Base-by-base conservation (phyloP, 2,888 invertebrate genomes). In the Chrysina gloriosa region DNA sequence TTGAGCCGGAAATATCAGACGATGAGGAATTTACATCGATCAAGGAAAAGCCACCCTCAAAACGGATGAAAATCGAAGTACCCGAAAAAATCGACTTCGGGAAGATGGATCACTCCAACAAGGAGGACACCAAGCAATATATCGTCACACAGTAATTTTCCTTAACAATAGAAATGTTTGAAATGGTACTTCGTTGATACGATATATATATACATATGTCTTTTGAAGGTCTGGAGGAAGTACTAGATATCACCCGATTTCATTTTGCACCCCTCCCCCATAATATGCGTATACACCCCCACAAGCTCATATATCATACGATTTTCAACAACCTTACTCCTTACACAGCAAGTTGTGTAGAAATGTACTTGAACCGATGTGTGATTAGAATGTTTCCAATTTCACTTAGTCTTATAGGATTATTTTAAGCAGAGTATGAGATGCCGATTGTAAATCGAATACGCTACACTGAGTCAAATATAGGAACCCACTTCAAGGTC, bases 1-100 rank as follows among this genome's bases (percentile, higher is more conserved):
- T 77, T 16, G 77, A 77, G 56, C 77, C 77, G 7, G 77, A 77
- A 52, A 77, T 77, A 39, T 74, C 74, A 5, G 77, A 77, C 45
- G 74, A 76, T 63, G 75, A 75, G 63, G 74, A 69, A 16, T 34
- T 23, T 25, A 58, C 47, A 6, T 56, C 58, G 1, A 58, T 65
- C 25, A 61, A 65, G 23, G 69, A 69, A 34, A 65, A 69, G 31
- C 69, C 69, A 1, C 65, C 69, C 48, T 69, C 65, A 39, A 69
- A 69, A 11, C 50, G 64, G 3, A 54, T 63, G 1, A 68, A 64
- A 34, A n/a, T 67, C 7, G 58, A 50, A 9, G 34, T 65, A 11
- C 29, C 52, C 5, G 64, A 64, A 11, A n/a, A 39, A 6, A 21
- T 19, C 3, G 58, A 61, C 16, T 61, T 61, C n/a, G 39, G 36